These are phyloP conservation scores for Gerris lacustris DNA, from an alignment of 2,888 invertebrate species.

Conservation along the genomic window DNA sequence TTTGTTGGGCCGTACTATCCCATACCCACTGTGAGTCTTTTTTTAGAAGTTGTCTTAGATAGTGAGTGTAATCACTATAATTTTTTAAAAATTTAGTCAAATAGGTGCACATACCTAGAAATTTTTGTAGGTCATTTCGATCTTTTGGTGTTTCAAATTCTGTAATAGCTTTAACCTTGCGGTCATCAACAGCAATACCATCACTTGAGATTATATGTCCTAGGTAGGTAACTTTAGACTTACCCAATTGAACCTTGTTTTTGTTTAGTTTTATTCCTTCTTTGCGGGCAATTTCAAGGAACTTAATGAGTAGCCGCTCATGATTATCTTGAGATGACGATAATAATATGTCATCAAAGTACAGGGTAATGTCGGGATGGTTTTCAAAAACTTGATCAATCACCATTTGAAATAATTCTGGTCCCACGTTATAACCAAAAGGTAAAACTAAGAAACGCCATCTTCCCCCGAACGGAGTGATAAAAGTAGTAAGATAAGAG, in stretches of 20 bases:
- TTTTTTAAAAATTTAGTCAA: neutral
- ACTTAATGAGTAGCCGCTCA: neutral
- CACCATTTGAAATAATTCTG: too few species aligned
- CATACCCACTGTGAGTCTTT: neutral
- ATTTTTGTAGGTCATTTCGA: slow-evolving; percentile 25
- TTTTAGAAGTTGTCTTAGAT: neutral
- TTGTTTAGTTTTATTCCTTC: slow-evolving; percentile 11
- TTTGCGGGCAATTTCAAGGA: slow-evolving; percentile 9
- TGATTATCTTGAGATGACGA: slow-evolving; percentile 3
- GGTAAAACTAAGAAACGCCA: too few species aligned
- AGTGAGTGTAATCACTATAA: neutral
- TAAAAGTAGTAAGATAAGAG: too few species aligned
- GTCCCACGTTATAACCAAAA: too few species aligned
- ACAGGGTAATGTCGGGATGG: too few species aligned
- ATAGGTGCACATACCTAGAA: slow-evolving; percentile 26
- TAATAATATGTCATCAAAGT: neutral
- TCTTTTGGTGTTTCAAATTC: slow-evolving; percentile 23
- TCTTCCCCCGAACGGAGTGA: too few species aligned
- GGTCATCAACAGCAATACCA: neutral
- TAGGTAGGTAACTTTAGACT: neutral
- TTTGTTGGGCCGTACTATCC: neutral
- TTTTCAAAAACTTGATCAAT: too few species aligned
- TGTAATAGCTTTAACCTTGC: slow-evolving; percentile 22
- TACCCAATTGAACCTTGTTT: slow-evolving; percentile 5
- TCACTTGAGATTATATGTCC: neutral